Base-by-base conservation (phyloP, 2,888 invertebrate species). In the Cephus nigrinus region DNA sequence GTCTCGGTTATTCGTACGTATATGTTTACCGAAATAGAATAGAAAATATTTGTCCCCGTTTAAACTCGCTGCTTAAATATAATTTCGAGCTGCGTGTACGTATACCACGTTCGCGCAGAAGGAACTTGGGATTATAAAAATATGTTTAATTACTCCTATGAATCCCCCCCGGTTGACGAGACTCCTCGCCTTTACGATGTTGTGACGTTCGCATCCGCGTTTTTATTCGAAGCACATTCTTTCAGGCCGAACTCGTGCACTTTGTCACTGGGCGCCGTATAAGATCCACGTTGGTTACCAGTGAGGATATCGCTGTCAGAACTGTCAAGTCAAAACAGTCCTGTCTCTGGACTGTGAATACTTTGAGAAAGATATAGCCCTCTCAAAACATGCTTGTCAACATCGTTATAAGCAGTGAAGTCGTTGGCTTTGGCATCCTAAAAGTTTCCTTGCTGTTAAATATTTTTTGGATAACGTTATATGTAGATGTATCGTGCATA, bases 131-230 rank as follows among this genome's bases (percentile, higher is more conserved):
- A 40, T 76, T 76, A 76, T 78, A 78, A 78, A 78, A 78, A 78
- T 78, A 76, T 78, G 78, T 76, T 78, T 78, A 78, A 78, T 74
- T 78, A 76, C 76, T 68, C 72, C 78, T 73, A 76, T 78, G 78
- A 78, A 78, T 78, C 73, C 73, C 35, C 69, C 33, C 40, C 69
- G 68, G 36, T 74, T 76, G 77, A 75, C 75, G 76, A 78, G 76
- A 75, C 75, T 55, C 55, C 9, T 72, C 78, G 73, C 79, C 78
- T 83, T 83, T 82, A 83, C 82, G 82, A 82, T 75, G 78, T 74
- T 79, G 80, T 80, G 82, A 83, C 80, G 80, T 80, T 76, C 74
- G 81, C 80, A 83, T 82, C 80, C 82, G 82, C 79, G 75, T 82
- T 82, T 82, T 83, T 81, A 81, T 82, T 83, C 76, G 68, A 76